Conservation (phyloP, 2,797 vertebrate species). For the Leptoclinus maculatus region DNA sequence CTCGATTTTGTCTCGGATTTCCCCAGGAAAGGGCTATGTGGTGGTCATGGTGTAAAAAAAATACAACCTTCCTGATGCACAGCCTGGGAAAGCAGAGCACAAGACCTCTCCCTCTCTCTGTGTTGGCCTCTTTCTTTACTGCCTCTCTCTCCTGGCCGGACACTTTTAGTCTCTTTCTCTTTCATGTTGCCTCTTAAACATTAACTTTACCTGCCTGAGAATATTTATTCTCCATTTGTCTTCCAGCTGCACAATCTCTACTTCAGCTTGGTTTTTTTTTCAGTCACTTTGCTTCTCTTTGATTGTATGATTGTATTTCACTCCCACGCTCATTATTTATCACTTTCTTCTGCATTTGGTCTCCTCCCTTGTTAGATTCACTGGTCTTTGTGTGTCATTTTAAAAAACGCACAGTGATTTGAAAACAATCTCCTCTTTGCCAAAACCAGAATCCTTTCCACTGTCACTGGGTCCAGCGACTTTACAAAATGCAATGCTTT, state of each 20-base stretch:
- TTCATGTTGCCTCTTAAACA: slow-evolving; percentile 17
- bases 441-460: not conserved
- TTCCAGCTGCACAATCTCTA: not conserved
- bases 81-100: slow-evolving; percentile 83
- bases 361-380: not conserved
- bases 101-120: slow-evolving; percentile 64
- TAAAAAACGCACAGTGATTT: not conserved
- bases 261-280: not conserved
- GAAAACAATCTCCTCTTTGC: not conserved
- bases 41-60: slow-evolving; percentile 84
- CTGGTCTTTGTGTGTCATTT: not conserved
- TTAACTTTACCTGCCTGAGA: not conserved
- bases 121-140: slow-evolving; percentile 43
- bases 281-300: not conserved
- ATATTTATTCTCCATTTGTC: not conserved
- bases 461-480: not conserved
- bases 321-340: not conserved
- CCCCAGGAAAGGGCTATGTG: slow-evolving; percentile 82
- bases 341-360: not conserved
- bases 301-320: not conserved
- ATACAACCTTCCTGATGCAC: slow-evolving; percentile 83
- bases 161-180: slow-evolving; percentile 11
- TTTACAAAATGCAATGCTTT: slow-evolving; percentile 5
- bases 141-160: slow-evolving; percentile 25
- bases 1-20: slow-evolving; percentile 82